Evolutionary conservation across 2,888 invertebrate genomes (phyloP).

Genomic region (Empis stercorea): DNA sequence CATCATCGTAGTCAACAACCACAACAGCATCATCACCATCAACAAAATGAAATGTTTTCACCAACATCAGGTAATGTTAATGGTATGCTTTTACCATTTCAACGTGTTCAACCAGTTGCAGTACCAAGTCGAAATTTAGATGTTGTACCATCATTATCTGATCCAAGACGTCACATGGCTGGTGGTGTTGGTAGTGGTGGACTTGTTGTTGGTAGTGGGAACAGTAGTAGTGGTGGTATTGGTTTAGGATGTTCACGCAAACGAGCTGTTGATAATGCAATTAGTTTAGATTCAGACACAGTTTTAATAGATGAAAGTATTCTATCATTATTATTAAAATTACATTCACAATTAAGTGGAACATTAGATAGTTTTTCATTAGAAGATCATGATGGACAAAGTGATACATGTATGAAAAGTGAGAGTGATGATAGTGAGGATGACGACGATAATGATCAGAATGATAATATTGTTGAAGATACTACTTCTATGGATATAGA

Average conservation of each 20-base stretch:
- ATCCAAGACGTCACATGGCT: conserved; percentile 18
- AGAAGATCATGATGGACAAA: conserved; percentile 32
- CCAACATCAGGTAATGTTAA: conserved; percentile 24
- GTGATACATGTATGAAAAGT: not conserved
- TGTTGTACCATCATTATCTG: conserved; percentile 36
- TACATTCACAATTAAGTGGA: conserved; percentile 81
- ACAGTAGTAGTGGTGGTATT: conserved; percentile 11
- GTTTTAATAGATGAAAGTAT: conserved; percentile 74
- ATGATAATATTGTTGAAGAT: not conserved
- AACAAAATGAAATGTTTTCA: conserved; percentile 32
- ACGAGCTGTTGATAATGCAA: conserved; percentile 28
- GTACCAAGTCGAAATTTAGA: conserved; percentile 34
- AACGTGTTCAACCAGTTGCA: conserved; percentile 35
- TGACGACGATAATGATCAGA: not conserved
- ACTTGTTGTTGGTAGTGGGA: conserved; percentile 16
- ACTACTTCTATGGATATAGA: conserved; percentile 28
- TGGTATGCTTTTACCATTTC: conserved; percentile 35
- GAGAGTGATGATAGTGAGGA: not conserved
- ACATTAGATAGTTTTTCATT: conserved; percentile 65
- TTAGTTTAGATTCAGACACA: conserved; percentile 37
- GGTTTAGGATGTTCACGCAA: conserved; percentile 17
- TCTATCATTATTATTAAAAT: conserved; percentile 72
- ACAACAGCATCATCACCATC: conserved; percentile 5
- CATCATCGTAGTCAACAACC: conserved; percentile 9
- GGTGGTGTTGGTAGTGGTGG: conserved; percentile 12